Evolutionary conservation across 2,888 invertebrate species (phyloP).

Genomic region (Notodonta ziczac): DNA sequence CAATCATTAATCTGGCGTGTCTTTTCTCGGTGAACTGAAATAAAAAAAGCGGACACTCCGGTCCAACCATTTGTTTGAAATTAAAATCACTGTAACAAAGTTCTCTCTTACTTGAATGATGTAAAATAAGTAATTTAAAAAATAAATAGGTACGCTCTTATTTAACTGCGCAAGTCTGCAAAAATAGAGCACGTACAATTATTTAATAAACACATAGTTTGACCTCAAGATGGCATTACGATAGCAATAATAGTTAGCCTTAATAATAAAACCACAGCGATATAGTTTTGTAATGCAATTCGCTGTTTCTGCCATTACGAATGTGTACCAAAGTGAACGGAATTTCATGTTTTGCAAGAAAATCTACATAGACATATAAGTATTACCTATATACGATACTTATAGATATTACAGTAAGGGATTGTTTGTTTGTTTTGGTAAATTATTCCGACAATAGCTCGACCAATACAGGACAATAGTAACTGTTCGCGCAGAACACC

Average conservation of each 20-base stretch:
- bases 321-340: conserved; percentile 17
- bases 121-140: conserved; percentile 2
- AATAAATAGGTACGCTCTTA: background rate
- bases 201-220: conserved; percentile 6
- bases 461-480: too few relatives aligned
- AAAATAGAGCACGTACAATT: background rate
- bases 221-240: conserved; percentile 15
- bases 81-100: background rate
- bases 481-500: too few relatives aligned
- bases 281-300: conserved; percentile 22
- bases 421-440: too few relatives aligned
- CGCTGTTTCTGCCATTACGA: conserved; percentile 15
- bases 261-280: conserved; percentile 14
- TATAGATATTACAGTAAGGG: too few relatives aligned
- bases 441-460: too few relatives aligned
- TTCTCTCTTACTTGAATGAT: background rate
- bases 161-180: background rate
- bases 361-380: background rate
- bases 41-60: background rate
- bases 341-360: conserved; percentile 26
- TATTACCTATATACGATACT: too few relatives aligned
- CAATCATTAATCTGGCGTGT: conserved; percentile 1
- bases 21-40: background rate
- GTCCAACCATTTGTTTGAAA: background rate
- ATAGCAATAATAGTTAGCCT: conserved; percentile 17